These are phyloP conservation scores for Sanderia malayensis DNA, from an alignment of 30 jellyfish, hydroid and myxozoan genomes.

Conservation along the genomic window DNA sequence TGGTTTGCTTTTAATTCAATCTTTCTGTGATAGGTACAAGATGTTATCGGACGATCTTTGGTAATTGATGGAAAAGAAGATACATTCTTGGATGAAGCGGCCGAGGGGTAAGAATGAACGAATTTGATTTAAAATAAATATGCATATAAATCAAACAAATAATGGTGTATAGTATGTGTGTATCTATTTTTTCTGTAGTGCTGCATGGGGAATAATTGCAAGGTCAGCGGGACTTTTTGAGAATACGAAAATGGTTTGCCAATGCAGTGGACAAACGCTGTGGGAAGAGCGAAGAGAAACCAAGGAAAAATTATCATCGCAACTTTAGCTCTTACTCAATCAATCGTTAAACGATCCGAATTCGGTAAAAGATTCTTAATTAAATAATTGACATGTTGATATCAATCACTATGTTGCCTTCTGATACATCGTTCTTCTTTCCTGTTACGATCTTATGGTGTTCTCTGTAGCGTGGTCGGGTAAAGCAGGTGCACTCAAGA, in stretches of 20 bases:
- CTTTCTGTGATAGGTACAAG: slow-evolving; percentile 90
- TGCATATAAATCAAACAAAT: not conserved
- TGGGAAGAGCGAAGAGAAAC: slow-evolving; percentile 83
- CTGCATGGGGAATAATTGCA: slow-evolving; percentile 97
- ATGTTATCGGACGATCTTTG: slow-evolving; percentile 91
- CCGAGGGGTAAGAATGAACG: slow-evolving; percentile 25
- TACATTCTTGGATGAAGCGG: slow-evolving; percentile 23
- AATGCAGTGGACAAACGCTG: slow-evolving; percentile 90
- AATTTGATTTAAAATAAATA: not conserved
- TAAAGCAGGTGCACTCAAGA: no score
- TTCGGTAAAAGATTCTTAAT: no score
- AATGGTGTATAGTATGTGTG: not conserved
- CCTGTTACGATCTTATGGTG: no score
- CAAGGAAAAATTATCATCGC: slow-evolving; percentile 31
- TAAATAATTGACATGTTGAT: no score
- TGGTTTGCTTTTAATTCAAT: no score
- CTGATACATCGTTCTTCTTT: no score
- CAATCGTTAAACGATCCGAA: no score
- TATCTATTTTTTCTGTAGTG: slow-evolving; percentile 21
- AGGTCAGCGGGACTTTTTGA: slow-evolving; percentile 94
- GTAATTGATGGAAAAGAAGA: slow-evolving; percentile 82
- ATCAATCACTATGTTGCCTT: no score
- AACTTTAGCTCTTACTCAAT: slow-evolving; percentile 3
- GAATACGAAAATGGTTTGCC: slow-evolving; percentile 72
- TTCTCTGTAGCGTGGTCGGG: no score